Evolutionary conservation across 2,113 vertebrate genomes (phyloP), one percentile per base, ranked within the genome.

Genomic region (Istiophorus platypterus): DNA sequence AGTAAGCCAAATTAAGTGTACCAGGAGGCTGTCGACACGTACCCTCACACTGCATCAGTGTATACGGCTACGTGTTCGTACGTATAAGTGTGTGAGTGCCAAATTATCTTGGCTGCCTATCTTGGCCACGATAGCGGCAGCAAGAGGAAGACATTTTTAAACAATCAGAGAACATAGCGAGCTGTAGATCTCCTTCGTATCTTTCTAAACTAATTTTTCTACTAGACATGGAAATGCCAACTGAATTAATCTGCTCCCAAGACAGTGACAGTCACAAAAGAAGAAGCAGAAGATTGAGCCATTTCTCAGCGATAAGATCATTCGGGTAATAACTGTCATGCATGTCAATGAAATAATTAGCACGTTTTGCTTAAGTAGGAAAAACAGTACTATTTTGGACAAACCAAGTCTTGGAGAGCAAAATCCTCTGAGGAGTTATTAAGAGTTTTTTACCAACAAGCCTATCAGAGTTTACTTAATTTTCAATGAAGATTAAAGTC

Each of bases 141-240:
- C 52, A 56, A 91, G 80, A 80, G 81, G 81, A 88, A 90, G 91
- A 91, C 90, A 87, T 92, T 92, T 93, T 87, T 88, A 90, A 92
- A 89, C 89, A 92, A 92, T 92, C 91, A 89, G 89, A 85, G 88
- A 67, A 81, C 89, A 87, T 72, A 82, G 86, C 85, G 81, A 86
- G 88, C 80, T 27, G 77, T 78, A 67, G 84, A 89, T 87, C 80
- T 82, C 79, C 82, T 66, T 76, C 54, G 74, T 75, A 78, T 87
- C 83, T 86, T 80, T 79, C 76, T 45, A 72, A 80, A 85, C 76
- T 88, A 71, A 76, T 75, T 75, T 84, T 67, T 85, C 68, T 22
- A 37, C 59, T 57, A 58, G 75, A 86, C 76, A 9, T 49, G 61
- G 81, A 82, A 85, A 79, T 70, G 85, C 84, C 64, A 45, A 76